Conservation (phyloP, 2,113 vertebrate species). For the Tupaia chinensis region DNA sequence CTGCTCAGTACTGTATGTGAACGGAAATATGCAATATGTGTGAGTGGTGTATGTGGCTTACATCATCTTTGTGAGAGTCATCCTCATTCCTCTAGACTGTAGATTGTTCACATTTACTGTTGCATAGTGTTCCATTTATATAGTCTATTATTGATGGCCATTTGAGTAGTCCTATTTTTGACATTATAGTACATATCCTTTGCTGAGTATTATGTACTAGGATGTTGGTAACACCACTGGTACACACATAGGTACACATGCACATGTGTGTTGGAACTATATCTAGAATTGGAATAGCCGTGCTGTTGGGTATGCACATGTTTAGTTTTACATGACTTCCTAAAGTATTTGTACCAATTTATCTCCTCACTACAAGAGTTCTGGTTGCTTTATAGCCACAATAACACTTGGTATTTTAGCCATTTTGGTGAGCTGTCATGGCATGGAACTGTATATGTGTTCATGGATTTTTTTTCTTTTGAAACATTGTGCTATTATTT, state of each 20-base stretch:
- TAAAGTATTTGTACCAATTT: neutral
- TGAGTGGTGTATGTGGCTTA: neutral
- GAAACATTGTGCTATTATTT: neutral
- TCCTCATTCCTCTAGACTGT: neutral
- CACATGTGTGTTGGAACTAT: neutral
- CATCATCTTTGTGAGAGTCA: neutral
- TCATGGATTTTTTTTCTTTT: neutral
- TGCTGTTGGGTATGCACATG: neutral
- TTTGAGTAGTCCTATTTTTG: neutral
- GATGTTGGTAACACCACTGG: neutral
- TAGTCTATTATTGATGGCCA: neutral
- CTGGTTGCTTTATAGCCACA: neutral
- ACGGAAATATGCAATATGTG: neutral
- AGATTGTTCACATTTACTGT: neutral
- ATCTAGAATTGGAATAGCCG: neutral
- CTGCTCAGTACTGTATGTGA: neutral
- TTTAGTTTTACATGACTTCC: neutral
- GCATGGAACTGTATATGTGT: neutral
- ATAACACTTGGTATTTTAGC: neutral
- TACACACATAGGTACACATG: neutral
- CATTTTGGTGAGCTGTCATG: neutral
- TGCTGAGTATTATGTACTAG: neutral
- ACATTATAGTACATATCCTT: neutral
- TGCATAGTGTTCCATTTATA: neutral
- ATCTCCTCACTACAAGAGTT: neutral